Evolutionary conservation across 2,888 invertebrate species (phyloP).

Genomic region (Crossocerus cetratus): DNA sequence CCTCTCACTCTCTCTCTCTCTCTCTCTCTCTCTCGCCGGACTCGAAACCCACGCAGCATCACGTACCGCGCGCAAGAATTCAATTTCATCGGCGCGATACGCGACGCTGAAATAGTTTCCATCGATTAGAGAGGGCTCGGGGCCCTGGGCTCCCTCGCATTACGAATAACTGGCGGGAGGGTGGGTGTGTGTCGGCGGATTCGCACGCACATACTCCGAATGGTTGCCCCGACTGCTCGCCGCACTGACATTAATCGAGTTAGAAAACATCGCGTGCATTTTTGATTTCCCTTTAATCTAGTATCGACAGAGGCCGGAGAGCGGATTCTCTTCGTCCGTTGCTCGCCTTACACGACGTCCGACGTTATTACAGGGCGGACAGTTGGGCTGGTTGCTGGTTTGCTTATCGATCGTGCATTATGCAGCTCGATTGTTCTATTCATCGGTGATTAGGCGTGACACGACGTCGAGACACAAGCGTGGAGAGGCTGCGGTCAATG

Average conservation of each 20-base stretch:
- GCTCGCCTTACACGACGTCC: slow-evolving; percentile 63
- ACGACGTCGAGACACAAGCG: slow-evolving; percentile 62
- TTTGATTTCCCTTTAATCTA: no score
- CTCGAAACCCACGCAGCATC: not conserved
- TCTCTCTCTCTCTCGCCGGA: slow-evolving; percentile 12
- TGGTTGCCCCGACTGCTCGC: slow-evolving; percentile 15
- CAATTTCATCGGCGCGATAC: slow-evolving; percentile 52
- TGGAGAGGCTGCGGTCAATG: slow-evolving; percentile 62
- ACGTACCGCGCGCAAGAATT: slow-evolving; percentile 50
- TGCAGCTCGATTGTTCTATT: slow-evolving; percentile 65
- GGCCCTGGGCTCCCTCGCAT: slow-evolving; percentile 36
- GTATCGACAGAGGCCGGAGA: slow-evolving; percentile 25
- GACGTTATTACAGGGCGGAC: slow-evolving; percentile 63
- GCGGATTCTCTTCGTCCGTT: slow-evolving; percentile 54
- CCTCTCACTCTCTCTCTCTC: slow-evolving; percentile 44
- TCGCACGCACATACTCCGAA: slow-evolving; percentile 22
- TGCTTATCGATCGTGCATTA: slow-evolving; percentile 66
- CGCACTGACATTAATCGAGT: not conserved
- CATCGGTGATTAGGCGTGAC: slow-evolving; percentile 66
- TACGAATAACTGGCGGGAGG: slow-evolving; percentile 35
- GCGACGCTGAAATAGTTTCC: slow-evolving; percentile 53
- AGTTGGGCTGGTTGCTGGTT: not conserved
- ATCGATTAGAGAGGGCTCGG: slow-evolving; percentile 53
- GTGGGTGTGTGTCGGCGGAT: slow-evolving; percentile 48
- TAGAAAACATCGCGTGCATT: slow-evolving; percentile 33